These are phyloP conservation scores for Psittacus erithacus DNA, from an alignment of 2,113 vertebrate genomes.

Conservation along the genomic window DNA sequence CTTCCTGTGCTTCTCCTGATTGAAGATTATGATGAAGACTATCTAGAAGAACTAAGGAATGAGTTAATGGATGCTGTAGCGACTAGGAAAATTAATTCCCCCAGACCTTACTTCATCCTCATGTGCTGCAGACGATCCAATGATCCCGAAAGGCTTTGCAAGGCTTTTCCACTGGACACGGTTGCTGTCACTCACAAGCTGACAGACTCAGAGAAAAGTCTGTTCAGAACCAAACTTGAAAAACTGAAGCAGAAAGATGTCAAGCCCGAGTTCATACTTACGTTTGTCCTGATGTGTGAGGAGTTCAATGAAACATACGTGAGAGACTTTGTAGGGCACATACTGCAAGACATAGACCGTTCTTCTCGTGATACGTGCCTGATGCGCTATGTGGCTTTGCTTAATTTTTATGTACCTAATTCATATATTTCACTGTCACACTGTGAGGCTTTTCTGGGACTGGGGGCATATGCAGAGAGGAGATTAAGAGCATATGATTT, in stretches of 20 bases:
- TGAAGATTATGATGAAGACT: conserved; percentile 82
- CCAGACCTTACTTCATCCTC: conserved; percentile 78
- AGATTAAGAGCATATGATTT: conserved; percentile 64
- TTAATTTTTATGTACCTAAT: conserved; percentile 83
- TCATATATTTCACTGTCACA: conserved; percentile 85
- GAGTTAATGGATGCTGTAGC: conserved; percentile 72
- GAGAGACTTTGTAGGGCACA: conserved; percentile 72
- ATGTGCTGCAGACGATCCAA: conserved; percentile 79
- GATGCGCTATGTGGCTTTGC: conserved; percentile 79
- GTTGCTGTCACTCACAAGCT: conserved; percentile 84
- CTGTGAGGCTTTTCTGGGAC: conserved; percentile 78
- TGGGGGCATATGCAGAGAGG: conserved; percentile 15
- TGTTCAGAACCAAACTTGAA: conserved; percentile 78
- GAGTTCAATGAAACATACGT: conserved; percentile 74
- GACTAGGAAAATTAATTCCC: conserved; percentile 60
- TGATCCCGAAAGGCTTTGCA: conserved; percentile 75
- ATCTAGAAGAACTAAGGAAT: conserved; percentile 74
- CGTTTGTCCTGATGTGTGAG: conserved; percentile 83
- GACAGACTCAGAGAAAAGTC: conserved; percentile 72
- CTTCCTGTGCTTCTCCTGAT: conserved; percentile 81
- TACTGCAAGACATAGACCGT: conserved; percentile 72
- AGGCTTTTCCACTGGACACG: conserved; percentile 71
- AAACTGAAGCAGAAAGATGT: conserved; percentile 48
- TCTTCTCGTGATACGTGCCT: conserved; percentile 68
- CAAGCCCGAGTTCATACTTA: conserved; percentile 77